Percentiles rank a stretch among this genome's conserved stretches.
phyloP scores from a whole-genome alignment of 2,888 invertebrate species.

The Noctua janthina region DNA sequence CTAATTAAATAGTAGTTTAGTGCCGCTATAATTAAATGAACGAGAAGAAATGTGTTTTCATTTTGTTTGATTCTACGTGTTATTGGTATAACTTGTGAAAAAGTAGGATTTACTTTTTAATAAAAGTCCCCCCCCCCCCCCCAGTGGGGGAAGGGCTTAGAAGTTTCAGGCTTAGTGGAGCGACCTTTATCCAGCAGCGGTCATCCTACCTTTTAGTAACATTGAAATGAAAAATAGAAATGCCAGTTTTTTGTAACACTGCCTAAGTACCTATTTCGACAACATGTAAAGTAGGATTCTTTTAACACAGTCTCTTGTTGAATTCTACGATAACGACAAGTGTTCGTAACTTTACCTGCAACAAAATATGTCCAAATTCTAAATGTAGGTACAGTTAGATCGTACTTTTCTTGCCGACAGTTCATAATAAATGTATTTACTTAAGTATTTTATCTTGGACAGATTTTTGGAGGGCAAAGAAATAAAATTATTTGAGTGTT shows the following conservation, averaged over 20 bases:
- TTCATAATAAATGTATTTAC: not conserved
- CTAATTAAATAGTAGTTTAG: conserved; percentile 49
- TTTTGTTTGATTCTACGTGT: conserved; percentile 11
- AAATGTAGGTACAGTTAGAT: not conserved
- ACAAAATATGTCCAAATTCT: not conserved
- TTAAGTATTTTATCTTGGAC: not conserved
- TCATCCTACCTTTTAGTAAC: not conserved
- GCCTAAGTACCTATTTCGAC: not conserved
- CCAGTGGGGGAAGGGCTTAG: too few species aligned
- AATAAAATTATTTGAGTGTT: not conserved
- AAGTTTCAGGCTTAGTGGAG: not conserved
- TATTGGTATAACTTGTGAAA: not conserved
- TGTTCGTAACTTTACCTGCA: not conserved
- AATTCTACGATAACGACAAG: not conserved
- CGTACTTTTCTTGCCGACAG: not conserved
- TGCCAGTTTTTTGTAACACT: not conserved
- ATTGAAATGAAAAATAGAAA: not conserved
- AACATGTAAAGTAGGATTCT: not conserved
- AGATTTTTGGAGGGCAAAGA: not conserved
- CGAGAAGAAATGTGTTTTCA: conserved; percentile 25
- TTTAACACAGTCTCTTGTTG: too few species aligned
- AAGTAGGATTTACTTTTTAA: not conserved
- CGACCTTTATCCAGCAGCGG: too few species aligned
- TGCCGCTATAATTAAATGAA: conserved; percentile 26
- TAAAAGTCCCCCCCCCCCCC: not conserved